Percentiles rank a stretch among this genome's conserved stretches.
phyloP scores from a whole-genome alignment of 1,140 invertebrate genomes.

The Temnothorax longispinosus region DNA sequence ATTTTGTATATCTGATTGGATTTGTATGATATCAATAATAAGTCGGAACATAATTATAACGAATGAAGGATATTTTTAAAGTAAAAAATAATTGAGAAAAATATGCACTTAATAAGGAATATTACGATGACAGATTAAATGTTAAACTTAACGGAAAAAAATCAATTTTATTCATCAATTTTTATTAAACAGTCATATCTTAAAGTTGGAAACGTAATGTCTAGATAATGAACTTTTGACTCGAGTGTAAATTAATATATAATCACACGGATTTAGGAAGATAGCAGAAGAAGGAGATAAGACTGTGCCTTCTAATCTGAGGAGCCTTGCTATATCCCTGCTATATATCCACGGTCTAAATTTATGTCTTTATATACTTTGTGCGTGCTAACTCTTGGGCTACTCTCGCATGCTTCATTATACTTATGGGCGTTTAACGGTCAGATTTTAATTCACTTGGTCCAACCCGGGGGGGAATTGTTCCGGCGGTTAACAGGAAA shows the following conservation, averaged over 20 bases:
- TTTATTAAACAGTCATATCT: not conserved
- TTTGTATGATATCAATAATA: not conserved
- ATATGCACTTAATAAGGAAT: not conserved
- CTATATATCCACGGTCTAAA: conserved; percentile 11
- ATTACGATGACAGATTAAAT: not conserved
- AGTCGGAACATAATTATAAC: not conserved
- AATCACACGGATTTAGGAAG: conserved; percentile 2
- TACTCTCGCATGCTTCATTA: conserved; percentile 23
- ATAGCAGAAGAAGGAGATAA: conserved; percentile 26
- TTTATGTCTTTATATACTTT: conserved; percentile 61
- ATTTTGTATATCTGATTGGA: not conserved
- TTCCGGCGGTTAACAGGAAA: conserved; percentile 46
- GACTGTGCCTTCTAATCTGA: not conserved
- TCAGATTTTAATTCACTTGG: conserved; percentile 53
- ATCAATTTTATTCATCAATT: not conserved
- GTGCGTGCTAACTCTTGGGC: conserved; percentile 20
- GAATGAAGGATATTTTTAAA: not conserved
- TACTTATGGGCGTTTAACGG: conserved; percentile 28
- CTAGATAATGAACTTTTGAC: not conserved
- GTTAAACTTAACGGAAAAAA: not conserved
- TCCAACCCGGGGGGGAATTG: conserved; percentile 23
- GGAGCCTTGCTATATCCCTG: not conserved
- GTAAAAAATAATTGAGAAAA: not conserved
- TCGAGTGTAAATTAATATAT: not conserved
- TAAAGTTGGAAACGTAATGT: not conserved